A percentile compares a stretch with the other conserved stretches of the same genome.
These are phyloP conservation scores for Esox lucius DNA, from an alignment of 2,797 vertebrate species.

Conservation along the genomic window DNA sequence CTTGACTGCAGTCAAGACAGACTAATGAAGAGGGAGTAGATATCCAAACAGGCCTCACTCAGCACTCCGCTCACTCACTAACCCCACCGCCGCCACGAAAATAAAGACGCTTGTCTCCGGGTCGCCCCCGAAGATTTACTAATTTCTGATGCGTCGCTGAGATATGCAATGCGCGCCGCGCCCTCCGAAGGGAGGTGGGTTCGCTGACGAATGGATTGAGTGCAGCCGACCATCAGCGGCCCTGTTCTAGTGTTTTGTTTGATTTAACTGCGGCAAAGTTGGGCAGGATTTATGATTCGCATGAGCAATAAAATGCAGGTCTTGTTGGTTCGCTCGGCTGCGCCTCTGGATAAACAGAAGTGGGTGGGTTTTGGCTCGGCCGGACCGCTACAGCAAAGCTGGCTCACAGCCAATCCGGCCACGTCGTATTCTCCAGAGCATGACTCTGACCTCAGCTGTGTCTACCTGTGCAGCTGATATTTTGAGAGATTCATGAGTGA, in stretches of 20 bases:
- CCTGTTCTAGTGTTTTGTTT: slow-evolving; percentile 48
- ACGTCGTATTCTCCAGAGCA: background rate
- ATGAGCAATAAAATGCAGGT: slow-evolving; percentile 5
- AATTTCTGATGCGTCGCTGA: slow-evolving; percentile 40
- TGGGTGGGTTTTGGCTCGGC: slow-evolving; percentile 4
- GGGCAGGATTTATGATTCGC: slow-evolving; percentile 36
- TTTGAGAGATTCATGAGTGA: background rate
- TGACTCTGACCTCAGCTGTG: background rate
- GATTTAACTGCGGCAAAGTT: slow-evolving; percentile 46
- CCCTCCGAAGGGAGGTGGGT: background rate
- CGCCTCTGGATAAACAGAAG: slow-evolving; percentile 51
- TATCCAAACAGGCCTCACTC: slow-evolving; percentile 31
- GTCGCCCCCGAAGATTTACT: slow-evolving; percentile 21
- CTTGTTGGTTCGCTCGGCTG: slow-evolving; percentile 52
- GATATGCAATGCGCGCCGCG: slow-evolving; percentile 2
- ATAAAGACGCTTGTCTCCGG: slow-evolving; percentile 17
- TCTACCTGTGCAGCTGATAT: background rate
- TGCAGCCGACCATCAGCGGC: slow-evolving; percentile 28
- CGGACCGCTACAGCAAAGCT: slow-evolving; percentile 6
- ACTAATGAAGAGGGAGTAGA: slow-evolving; percentile 53
- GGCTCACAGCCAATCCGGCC: background rate
- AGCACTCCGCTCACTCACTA: slow-evolving; percentile 7
- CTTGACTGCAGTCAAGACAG: slow-evolving; percentile 36
- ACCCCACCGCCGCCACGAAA: background rate
- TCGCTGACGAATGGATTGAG: slow-evolving; percentile 27